Evolutionary conservation across 2,113 vertebrate species (phyloP).

Genomic region (Catagonus wagneri): DNA sequence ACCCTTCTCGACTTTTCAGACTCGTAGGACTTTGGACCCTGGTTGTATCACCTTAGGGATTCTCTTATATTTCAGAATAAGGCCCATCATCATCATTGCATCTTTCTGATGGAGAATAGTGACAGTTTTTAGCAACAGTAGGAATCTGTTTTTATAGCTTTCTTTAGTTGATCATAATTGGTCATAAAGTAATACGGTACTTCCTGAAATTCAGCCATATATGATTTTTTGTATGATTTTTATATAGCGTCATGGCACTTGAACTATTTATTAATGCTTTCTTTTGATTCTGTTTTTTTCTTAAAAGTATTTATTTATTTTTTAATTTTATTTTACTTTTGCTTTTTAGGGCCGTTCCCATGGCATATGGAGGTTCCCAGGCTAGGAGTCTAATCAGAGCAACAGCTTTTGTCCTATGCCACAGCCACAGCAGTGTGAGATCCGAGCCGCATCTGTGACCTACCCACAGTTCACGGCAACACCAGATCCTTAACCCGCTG

Average conservation of each 20-base stretch:
- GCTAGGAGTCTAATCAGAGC: too few species aligned
- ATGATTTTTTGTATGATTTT: constrained; percentile 11
- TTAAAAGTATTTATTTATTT: too few species aligned
- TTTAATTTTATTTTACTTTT: too few species aligned
- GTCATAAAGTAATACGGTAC: background rate
- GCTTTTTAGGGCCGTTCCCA: too few species aligned
- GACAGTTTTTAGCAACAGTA: background rate
- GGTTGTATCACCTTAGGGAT: background rate
- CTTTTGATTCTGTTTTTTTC: background rate
- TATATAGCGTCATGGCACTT: background rate
- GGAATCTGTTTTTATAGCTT: background rate
- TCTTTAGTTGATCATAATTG: background rate
- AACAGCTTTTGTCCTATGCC: too few species aligned
- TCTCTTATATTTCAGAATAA: constrained; percentile 28
- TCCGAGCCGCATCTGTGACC: too few species aligned
- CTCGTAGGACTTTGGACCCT: background rate
- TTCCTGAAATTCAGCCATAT: background rate
- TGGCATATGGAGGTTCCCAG: too few species aligned
- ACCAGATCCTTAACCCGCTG: too few species aligned
- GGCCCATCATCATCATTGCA: background rate
- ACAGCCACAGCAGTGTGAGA: too few species aligned
- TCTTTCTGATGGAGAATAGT: background rate
- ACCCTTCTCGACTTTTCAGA: background rate
- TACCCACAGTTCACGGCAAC: too few species aligned
- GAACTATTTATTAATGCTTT: background rate